These are phyloP conservation scores for Ctenoplectra terminalis DNA, from an alignment of 1,140 invertebrate genomes.

Conservation along the genomic window DNA sequence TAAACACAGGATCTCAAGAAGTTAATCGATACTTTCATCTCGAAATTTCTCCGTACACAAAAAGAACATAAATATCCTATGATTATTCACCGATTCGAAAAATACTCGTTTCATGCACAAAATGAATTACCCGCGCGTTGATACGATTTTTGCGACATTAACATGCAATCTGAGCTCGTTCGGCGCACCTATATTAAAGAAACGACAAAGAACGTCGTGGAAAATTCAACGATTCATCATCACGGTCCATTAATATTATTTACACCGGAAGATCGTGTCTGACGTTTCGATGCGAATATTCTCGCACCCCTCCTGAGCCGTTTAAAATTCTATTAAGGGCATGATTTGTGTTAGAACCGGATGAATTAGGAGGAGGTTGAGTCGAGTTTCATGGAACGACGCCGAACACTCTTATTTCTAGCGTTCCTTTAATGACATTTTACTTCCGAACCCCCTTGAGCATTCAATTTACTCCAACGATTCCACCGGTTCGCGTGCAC, in stretches of 20 bases:
- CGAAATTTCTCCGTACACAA: too few relatives aligned
- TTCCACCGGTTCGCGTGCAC: neutral
- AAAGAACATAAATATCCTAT: too few relatives aligned
- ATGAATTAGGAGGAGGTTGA: slow-evolving; percentile 26
- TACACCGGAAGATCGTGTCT: neutral
- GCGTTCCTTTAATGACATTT: slow-evolving; percentile 28
- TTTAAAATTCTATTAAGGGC: slow-evolving; percentile 44
- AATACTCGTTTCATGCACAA: neutral
- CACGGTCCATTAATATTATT: slow-evolving; percentile 2
- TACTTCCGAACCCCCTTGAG: slow-evolving; percentile 7
- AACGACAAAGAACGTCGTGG: too few relatives aligned
- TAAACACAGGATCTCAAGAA: too few relatives aligned
- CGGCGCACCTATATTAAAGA: too few relatives aligned
- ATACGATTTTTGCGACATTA: too few relatives aligned
- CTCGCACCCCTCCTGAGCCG: neutral
- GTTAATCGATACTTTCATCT: too few relatives aligned
- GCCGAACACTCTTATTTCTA: slow-evolving; percentile 20
- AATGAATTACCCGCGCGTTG: neutral
- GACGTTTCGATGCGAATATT: neutral
- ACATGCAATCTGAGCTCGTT: too few relatives aligned
- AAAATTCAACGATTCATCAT: neutral
- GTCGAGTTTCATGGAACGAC: slow-evolving; percentile 15
- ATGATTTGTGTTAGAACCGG: slow-evolving; percentile 24
- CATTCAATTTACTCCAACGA: slow-evolving; percentile 28
- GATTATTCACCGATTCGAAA: neutral